phyloP scores from a whole-genome alignment of 2,113 vertebrate genomes.

The Coptodon rendalli region DNA sequence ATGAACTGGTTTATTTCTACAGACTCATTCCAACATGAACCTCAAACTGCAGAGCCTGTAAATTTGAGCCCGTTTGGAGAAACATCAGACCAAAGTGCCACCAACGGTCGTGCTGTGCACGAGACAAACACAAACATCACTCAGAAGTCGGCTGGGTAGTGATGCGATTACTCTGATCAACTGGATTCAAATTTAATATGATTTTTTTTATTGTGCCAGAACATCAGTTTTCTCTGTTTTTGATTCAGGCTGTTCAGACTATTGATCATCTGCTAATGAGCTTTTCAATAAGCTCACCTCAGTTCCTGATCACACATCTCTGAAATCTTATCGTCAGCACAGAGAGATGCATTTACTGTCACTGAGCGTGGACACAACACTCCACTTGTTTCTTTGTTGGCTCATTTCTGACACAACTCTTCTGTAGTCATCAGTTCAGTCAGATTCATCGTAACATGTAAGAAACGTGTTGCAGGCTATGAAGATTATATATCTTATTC shows the following conservation, averaged over 20 bases:
- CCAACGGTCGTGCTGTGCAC: background rate
- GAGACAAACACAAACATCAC: background rate
- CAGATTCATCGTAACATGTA: background rate
- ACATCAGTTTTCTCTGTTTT: background rate
- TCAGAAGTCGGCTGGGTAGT: background rate
- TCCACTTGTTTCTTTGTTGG: background rate
- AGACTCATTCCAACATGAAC: background rate
- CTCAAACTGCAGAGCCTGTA: background rate
- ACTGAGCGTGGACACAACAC: background rate
- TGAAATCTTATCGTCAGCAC: accelerated
- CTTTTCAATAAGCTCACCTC: background rate
- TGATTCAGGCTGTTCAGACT: background rate
- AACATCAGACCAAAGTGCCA: background rate
- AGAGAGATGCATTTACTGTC: background rate
- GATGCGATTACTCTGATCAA: background rate
- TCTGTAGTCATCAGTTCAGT: background rate
- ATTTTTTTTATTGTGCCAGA: accelerated
- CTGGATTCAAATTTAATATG: accelerated
- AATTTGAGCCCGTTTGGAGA: background rate
- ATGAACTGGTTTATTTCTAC: background rate
- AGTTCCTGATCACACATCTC: background rate
- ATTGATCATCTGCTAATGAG: background rate
- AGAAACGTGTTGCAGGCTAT: background rate
- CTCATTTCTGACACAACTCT: background rate
- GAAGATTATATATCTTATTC: background rate